These are phyloP conservation scores for Fulica atra DNA, from an alignment of 2,113 vertebrate species.

Conservation along the genomic window DNA sequence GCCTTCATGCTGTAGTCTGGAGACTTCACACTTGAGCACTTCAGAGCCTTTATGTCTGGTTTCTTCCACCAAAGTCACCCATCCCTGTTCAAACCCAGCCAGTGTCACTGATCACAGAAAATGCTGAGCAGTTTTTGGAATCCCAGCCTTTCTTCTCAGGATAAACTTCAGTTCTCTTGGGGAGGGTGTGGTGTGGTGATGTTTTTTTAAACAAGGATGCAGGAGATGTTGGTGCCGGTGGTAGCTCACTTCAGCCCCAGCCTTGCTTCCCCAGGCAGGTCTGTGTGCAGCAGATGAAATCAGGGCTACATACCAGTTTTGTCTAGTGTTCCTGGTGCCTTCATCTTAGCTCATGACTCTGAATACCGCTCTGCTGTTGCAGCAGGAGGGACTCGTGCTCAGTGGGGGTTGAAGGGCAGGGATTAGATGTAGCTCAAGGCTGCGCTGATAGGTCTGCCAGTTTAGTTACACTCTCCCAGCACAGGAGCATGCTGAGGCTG, in stretches of 20 bases:
- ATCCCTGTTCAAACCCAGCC: not conserved
- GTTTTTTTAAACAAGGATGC: not conserved
- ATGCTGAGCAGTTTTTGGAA: not conserved
- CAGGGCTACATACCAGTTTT: not conserved
- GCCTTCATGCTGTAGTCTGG: not conserved
- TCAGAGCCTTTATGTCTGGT: not conserved
- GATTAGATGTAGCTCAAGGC: rapidly evolving
- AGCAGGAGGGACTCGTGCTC: not conserved
- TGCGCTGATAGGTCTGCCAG: rapidly evolving
- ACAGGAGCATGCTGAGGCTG: not conserved
- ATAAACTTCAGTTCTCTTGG: not conserved
- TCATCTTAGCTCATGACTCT: not conserved
- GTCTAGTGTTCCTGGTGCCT: not conserved
- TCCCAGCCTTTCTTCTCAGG: not conserved
- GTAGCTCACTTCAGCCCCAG: not conserved
- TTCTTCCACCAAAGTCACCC: not conserved
- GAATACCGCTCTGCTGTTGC: not conserved
- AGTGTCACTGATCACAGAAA: not conserved
- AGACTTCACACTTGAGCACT: not conserved
- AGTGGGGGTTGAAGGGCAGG: not conserved
- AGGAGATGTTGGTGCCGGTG: not conserved
- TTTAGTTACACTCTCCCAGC: rapidly evolving
- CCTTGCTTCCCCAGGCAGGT: not conserved
- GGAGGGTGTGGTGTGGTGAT: not conserved
- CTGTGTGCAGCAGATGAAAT: not conserved